These are phyloP conservation scores for Augochlorella aurata DNA, from an alignment of 2,888 invertebrate genomes.

Conservation along the genomic window DNA sequence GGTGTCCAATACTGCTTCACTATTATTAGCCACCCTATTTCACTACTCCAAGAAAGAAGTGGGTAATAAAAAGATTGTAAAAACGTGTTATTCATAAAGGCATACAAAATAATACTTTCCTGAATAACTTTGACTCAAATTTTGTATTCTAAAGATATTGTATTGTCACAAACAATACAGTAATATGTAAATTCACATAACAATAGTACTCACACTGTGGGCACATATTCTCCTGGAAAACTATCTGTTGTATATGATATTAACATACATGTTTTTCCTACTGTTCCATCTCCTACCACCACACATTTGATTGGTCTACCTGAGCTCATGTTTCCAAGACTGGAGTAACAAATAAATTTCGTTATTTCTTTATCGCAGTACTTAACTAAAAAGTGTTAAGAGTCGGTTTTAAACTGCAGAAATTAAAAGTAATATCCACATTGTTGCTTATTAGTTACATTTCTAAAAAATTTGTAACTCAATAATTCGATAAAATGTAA, in stretches of 20 bases:
- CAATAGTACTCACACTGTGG: slow-evolving; percentile 91
- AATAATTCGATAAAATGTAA: background rate
- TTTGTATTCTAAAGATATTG: background rate
- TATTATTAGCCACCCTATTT: slow-evolving; percentile 75
- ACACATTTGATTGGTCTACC: slow-evolving; percentile 96
- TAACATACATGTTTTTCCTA: slow-evolving; percentile 96
- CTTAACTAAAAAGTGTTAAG: background rate
- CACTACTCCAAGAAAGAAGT: slow-evolving; percentile 67
- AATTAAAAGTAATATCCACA: background rate
- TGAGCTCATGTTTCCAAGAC: slow-evolving; percentile 88
- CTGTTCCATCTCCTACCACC: slow-evolving; percentile 96
- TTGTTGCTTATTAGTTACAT: background rate
- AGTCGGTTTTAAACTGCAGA: background rate
- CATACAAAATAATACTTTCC: slow-evolving; percentile 1
- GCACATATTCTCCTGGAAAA: slow-evolving; percentile 97
- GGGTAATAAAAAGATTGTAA: slow-evolving; percentile 56
- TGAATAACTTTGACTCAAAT: background rate
- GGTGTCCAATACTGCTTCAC: slow-evolving; percentile 68
- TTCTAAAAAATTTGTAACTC: background rate
- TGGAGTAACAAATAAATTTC: slow-evolving; percentile 48
- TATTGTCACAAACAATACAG: background rate
- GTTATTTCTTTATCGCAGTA: slow-evolving; percentile 14
- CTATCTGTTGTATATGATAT: slow-evolving; percentile 96
- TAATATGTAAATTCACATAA: background rate
- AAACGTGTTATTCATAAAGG: background rate